A percentile compares a stretch with the other conserved stretches of the same genome.
Conservation (phyloP, 2,797 vertebrate genomes). For the Rhynchotus rufescens region DNA sequence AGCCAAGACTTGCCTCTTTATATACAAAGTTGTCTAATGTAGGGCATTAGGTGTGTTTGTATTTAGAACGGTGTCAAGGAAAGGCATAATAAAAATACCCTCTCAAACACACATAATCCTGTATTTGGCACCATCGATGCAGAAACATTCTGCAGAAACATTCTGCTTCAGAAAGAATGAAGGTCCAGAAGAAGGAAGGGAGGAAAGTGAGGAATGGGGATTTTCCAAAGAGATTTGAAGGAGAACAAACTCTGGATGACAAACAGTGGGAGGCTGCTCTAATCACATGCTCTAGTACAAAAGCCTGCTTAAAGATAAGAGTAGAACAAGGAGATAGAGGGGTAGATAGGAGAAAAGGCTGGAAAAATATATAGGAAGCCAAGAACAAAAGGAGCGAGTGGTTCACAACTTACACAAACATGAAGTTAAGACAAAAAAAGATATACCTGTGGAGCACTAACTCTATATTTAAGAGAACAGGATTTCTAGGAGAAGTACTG, state of each 20-base stretch:
- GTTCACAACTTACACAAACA: not conserved
- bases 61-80: not conserved
- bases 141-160: not conserved
- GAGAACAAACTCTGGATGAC: conserved; percentile 19
- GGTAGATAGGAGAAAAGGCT: not conserved
- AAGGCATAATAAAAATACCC: not conserved
- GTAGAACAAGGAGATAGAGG: not conserved
- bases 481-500: not conserved
- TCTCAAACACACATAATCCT: not conserved
- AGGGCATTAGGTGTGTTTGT: not conserved
- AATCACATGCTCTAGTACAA: not conserved
- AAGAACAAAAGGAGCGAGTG: not conserved
- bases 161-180: not conserved
- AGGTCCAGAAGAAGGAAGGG: not conserved
- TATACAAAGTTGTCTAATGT: not conserved
- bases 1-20: not conserved
- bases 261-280: not conserved
- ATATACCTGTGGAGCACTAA: not conserved
- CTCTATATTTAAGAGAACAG: not conserved
- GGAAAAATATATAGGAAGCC: not conserved
- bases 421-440: not conserved
- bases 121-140: not conserved
- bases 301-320: conserved; percentile 17
- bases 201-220: not conserved
- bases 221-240: conserved; percentile 40